Evolutionary conservation across 2,113 vertebrate genomes (phyloP), one percentile per base, ranked within the genome.

Genomic region (Anthoscopus minutus): DNA sequence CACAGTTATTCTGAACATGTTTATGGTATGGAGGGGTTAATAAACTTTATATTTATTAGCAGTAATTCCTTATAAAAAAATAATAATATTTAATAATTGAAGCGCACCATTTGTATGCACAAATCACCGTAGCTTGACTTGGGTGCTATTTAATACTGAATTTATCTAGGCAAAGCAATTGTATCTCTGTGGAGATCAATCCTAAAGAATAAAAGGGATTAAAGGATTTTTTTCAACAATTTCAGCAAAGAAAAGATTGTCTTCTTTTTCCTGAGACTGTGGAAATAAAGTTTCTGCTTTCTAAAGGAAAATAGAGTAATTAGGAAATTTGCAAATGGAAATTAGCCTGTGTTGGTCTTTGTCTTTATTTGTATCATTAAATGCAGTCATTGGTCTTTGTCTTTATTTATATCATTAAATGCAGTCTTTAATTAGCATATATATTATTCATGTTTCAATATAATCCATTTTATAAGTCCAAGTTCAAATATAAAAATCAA

Each of bases 371-470:
- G 71, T 96, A 86, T 95, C 76, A 97, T 97, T 96, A 95, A 96
- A 92, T 65, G 42, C 69, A 92, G 79, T 69, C 73, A n/a, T 90
- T 93, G 69, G 72, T 93, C 90, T 92, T 90, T 3, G 4, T 96
- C 93, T 97, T 95, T 93, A 94, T 96, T 95, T 95, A 73, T 96
- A 86, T 95, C 76, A 97, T 97, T 96, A 95, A 96, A 92, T 65
- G 42, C 69, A 92, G 79, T 69, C 73, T 95, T 95, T 95, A 95
- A 96, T 97, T 97, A 96, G 90, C 94, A 97, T 97, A 94, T 95
- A 93, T 97, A 96, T 92, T 96, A 94, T 97, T 97, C 88, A 93
- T 81, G 70, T 91, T 96, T 96, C 93, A 92, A 5, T 97, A 93
- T 86, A 94, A 88, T 92, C n/a, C 38, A 88, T 94, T 96, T 93